Evolutionary conservation across 1,140 invertebrate species (phyloP).

Genomic region (Leptonema lineaticorne): DNA sequence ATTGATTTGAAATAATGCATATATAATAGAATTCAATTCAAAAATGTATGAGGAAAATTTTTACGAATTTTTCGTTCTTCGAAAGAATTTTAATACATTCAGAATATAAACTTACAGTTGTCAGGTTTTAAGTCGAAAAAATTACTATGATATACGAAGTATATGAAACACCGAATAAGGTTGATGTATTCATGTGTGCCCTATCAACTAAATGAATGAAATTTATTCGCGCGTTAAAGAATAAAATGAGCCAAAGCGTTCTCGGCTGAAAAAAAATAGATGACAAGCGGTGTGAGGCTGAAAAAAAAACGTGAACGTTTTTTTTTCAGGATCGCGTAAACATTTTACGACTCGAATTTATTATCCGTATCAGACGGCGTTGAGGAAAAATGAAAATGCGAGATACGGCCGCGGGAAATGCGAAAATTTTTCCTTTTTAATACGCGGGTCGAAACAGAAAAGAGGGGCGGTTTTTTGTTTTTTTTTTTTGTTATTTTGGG

Average conservation of each 20-base stretch:
- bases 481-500: background rate
- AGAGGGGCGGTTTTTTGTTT: too few species aligned
- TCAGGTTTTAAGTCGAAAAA: too few species aligned
- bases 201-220: slow-evolving; percentile 30
- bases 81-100: too few species aligned
- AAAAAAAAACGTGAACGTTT: too few species aligned
- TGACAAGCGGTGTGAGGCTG: too few species aligned
- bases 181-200: slow-evolving; percentile 9
- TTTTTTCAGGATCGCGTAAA: slow-evolving; percentile 26
- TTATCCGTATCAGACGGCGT: slow-evolving; percentile 18
- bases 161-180: background rate
- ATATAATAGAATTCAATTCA: too few species aligned
- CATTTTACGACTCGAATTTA: slow-evolving; percentile 32
- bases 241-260: slow-evolving; percentile 18
- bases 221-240: slow-evolving; percentile 29
- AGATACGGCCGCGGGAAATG: slow-evolving; percentile 9
- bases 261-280: slow-evolving; percentile 17
- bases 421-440: slow-evolving; percentile 20
- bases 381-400: slow-evolving; percentile 21
- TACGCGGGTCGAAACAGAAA: too few species aligned
- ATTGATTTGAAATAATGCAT: too few species aligned
- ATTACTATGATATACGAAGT: background rate
- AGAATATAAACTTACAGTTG: too few species aligned
- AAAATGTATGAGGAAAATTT: too few species aligned
- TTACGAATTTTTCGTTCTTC: too few species aligned